Evolutionary conservation across 2,888 invertebrate genomes (phyloP).

Genomic region (Clistopyga incitator): DNA sequence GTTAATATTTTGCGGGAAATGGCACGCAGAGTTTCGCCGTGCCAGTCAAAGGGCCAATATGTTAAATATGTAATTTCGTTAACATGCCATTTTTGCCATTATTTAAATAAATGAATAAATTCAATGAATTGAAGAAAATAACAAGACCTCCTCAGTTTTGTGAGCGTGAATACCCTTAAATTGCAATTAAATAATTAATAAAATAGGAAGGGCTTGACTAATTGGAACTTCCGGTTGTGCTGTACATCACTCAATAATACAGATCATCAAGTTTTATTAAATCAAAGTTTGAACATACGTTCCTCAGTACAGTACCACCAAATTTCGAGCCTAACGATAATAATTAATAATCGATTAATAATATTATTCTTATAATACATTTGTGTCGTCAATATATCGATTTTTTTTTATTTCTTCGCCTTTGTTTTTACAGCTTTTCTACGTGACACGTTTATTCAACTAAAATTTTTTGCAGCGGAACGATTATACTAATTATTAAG

Average conservation of each 20-base stretch:
- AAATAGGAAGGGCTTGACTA: conserved; percentile 26
- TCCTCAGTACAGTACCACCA: conserved; percentile 31
- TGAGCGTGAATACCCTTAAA: neutral
- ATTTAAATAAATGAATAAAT: too few relatives aligned
- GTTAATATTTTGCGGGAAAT: too few relatives aligned
- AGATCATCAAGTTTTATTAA: conserved; percentile 60
- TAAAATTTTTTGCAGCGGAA: conserved; percentile 8
- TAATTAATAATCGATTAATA: conserved; percentile 44
- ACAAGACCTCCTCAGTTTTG: neutral
- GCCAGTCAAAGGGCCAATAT: too few relatives aligned
- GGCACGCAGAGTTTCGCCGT: too few relatives aligned
- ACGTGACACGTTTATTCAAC: conserved; percentile 28
- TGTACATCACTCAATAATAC: conserved; percentile 64
- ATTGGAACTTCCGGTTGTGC: conserved; percentile 18
- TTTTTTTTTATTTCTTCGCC: conserved; percentile 22
- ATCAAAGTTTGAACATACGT: conserved; percentile 42
- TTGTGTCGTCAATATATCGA: conserved; percentile 38
- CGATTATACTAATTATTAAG: conserved; percentile 2
- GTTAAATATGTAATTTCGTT: too few relatives aligned
- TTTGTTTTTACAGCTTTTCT: conserved; percentile 11
- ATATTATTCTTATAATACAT: conserved; percentile 61
- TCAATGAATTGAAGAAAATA: too few relatives aligned
- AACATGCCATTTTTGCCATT: too few relatives aligned
- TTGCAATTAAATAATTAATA: neutral
- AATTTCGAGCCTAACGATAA: conserved; percentile 53